These are phyloP conservation scores for Myiozetetes cayanensis DNA, from an alignment of 2,113 vertebrate species.

Conservation along the genomic window DNA sequence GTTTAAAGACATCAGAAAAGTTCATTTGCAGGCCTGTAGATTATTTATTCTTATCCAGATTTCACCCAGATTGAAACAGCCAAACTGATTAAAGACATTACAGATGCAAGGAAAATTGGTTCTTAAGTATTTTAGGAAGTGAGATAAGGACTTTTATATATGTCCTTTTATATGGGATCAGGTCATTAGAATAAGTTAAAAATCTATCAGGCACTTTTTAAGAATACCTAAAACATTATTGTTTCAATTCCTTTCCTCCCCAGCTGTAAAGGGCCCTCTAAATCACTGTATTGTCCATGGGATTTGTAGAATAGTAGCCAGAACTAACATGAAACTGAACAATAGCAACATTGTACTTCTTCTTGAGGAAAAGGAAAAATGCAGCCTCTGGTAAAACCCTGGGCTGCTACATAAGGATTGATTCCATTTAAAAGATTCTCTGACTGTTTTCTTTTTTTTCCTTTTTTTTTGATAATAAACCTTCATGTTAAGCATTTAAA, in stretches of 20 bases:
- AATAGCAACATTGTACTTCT: constrained; percentile 32
- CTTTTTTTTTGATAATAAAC: not conserved
- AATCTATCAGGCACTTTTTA: not conserved
- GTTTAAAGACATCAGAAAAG: not conserved
- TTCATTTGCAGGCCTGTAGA: not conserved
- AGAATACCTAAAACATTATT: not conserved
- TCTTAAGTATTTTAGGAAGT: not conserved
- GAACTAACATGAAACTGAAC: constrained; percentile 43
- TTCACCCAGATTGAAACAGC: not conserved
- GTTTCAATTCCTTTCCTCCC: constrained; percentile 1
- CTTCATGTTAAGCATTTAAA: not conserved
- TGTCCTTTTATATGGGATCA: not conserved
- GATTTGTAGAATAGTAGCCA: constrained; percentile 10
- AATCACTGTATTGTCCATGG: not conserved
- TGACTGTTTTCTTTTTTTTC: not conserved
- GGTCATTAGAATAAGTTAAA: not conserved
- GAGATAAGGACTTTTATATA: not conserved
- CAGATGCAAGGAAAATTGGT: not conserved
- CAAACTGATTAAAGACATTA: not conserved
- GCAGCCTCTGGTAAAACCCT: not conserved
- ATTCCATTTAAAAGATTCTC: not conserved
- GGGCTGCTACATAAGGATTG: not conserved
- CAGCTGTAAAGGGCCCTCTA: constrained; percentile 8
- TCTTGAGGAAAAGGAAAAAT: not conserved
- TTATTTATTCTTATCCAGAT: not conserved